Conservation (phyloP, 2,888 invertebrate species). For the Aleiodes testaceus region DNA sequence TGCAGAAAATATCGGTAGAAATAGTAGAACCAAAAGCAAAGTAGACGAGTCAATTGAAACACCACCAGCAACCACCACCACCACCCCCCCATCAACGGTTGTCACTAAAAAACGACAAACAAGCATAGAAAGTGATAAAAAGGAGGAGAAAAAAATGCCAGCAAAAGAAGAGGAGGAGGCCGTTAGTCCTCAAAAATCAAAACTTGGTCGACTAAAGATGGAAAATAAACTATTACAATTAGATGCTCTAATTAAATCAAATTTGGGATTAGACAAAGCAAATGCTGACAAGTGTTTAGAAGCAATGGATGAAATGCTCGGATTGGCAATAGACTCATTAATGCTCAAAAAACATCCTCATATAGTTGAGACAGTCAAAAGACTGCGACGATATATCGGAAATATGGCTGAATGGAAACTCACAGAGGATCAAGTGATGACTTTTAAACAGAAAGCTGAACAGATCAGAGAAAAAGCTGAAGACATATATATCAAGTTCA, state of each 20-base stretch:
- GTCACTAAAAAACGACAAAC: constrained; percentile 62
- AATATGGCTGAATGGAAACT: constrained; percentile 85
- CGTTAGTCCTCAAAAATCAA: constrained; percentile 74
- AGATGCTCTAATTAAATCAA: constrained; percentile 80
- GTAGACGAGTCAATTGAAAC: constrained; percentile 64
- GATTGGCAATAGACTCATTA: constrained; percentile 79
- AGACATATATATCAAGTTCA: constrained; percentile 76
- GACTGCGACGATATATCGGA: constrained; percentile 85
- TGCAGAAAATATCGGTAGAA: constrained; percentile 64
- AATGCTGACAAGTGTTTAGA: constrained; percentile 83
- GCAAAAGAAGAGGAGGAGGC: constrained; percentile 62
- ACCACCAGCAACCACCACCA: constrained; percentile 59
- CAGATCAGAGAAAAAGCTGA: constrained; percentile 82
- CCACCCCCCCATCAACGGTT: constrained; percentile 55
- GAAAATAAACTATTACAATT: constrained; percentile 80
- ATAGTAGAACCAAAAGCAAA: constrained; percentile 63
- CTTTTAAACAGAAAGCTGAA: constrained; percentile 81
- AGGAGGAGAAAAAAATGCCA: constrained; percentile 75
- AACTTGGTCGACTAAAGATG: constrained; percentile 76
- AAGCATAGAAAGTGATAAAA: constrained; percentile 64
- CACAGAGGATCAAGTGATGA: constrained; percentile 75
- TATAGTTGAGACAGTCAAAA: constrained; percentile 84
- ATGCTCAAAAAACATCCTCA: constrained; percentile 89
- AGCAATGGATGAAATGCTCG: constrained; percentile 78
- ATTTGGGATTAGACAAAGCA: constrained; percentile 80